These are phyloP conservation scores for Turdus rufiventris DNA, from an alignment of 2,113 vertebrate species.

Conservation along the genomic window DNA sequence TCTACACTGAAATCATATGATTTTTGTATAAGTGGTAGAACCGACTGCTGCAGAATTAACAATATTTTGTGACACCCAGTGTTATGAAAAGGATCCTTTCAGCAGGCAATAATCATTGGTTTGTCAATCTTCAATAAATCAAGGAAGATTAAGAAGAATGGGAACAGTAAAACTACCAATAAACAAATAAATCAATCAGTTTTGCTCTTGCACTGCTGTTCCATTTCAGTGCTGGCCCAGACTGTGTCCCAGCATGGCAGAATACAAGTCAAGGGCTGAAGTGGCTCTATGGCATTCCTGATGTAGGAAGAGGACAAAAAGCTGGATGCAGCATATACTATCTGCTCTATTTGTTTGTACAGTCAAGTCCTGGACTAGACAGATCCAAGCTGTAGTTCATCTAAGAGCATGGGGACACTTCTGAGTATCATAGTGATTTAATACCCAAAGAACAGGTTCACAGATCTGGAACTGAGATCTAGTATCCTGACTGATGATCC, in stretches of 20 bases:
- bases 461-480: neutral
- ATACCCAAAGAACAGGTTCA: neutral
- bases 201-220: neutral
- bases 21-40: constrained; percentile 45
- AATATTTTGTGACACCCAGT: constrained; percentile 12
- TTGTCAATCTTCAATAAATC: constrained; percentile 10
- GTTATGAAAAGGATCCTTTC: constrained; percentile 28
- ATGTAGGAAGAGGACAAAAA: neutral
- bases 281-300: neutral
- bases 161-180: constrained; percentile 28
- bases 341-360: neutral
- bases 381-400: neutral
- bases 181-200: neutral
- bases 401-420: neutral
- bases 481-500: neutral
- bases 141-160: neutral
- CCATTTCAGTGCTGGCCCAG: neutral
- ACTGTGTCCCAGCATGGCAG: neutral
- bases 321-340: no score
- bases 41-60: constrained; percentile 29
- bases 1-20: constrained; percentile 46
- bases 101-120: neutral
- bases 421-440: neutral
- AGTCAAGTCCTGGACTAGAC: neutral
- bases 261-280: neutral